Conservation (phyloP, 2,797 vertebrate species). For the Borostomias antarcticus region DNA sequence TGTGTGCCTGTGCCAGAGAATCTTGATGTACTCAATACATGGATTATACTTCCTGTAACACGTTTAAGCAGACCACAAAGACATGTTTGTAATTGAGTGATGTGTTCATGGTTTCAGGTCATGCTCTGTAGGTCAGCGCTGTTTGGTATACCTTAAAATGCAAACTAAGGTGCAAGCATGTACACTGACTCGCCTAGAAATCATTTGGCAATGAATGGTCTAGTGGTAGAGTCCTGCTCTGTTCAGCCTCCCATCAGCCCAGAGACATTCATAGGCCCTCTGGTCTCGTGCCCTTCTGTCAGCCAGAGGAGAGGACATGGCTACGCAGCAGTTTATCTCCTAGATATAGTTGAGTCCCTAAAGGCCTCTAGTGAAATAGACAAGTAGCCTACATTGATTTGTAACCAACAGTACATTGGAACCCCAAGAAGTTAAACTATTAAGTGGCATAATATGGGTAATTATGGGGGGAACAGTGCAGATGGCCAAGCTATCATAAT, state of each 20-base stretch:
- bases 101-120: not conserved
- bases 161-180: too few relatives aligned
- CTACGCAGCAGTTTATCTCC: slow-evolving; percentile 12
- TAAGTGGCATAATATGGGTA: not conserved
- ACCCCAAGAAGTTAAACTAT: slow-evolving; percentile 30
- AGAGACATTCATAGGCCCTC: slow-evolving; percentile 42
- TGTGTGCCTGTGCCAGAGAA: not conserved
- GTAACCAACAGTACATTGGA: slow-evolving; percentile 25
- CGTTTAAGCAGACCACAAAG: not conserved
- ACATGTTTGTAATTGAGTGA: not conserved
- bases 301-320: slow-evolving; percentile 22
- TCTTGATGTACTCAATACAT: not conserved
- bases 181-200: too few relatives aligned
- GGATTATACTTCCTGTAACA: slow-evolving; percentile 33
- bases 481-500: not conserved
- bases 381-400: too few relatives aligned
- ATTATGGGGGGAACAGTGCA: not conserved
- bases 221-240: slow-evolving; percentile 29
- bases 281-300: slow-evolving; percentile 69
- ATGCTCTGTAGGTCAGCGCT: not conserved
- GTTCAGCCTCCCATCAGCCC: not conserved
- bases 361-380: too few relatives aligned
- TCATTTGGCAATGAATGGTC: not conserved
- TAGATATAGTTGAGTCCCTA: not conserved
- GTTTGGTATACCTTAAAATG: too few relatives aligned